These are phyloP conservation scores for Microtus pennsylvanicus DNA, from an alignment of 2,113 vertebrate species.

Conservation along the genomic window DNA sequence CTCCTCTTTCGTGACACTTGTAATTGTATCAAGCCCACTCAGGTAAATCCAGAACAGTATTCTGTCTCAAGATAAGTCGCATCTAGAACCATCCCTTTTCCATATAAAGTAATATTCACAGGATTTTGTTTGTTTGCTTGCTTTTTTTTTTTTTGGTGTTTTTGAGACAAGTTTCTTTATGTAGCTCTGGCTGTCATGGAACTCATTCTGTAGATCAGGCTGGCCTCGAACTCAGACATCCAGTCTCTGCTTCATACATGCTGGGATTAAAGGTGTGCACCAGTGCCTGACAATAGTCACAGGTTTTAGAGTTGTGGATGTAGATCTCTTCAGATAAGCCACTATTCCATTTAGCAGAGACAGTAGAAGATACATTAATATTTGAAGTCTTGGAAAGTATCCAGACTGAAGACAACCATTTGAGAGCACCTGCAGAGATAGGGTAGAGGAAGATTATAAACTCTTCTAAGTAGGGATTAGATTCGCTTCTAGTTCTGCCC, in stretches of 20 bases:
- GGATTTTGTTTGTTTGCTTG: background rate
- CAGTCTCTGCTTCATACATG: background rate
- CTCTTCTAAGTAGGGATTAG: constrained; percentile 24
- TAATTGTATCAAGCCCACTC: background rate
- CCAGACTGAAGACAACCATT: constrained; percentile 9
- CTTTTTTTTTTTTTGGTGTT: background rate
- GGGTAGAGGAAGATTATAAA: background rate
- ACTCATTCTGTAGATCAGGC: background rate
- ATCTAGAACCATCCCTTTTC: background rate
- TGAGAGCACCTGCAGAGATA: background rate
- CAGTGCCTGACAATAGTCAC: background rate
- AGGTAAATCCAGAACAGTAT: background rate
- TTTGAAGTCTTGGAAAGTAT: constrained; percentile 1
- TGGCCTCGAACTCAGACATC: background rate
- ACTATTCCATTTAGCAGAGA: background rate
- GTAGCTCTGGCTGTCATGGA: background rate
- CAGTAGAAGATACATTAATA: too few relatives aligned
- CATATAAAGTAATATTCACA: background rate
- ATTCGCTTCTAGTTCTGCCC: background rate
- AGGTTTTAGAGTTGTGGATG: background rate
- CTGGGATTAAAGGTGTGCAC: background rate
- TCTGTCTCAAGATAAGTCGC: background rate
- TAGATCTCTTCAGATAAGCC: background rate
- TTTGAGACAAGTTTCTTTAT: background rate
- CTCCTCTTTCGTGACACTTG: background rate